Percentiles rank a stretch among this genome's conserved stretches.
Conservation (phyloP, 1,140 invertebrate species). For the Venustaconcha ellipsiformis region DNA sequence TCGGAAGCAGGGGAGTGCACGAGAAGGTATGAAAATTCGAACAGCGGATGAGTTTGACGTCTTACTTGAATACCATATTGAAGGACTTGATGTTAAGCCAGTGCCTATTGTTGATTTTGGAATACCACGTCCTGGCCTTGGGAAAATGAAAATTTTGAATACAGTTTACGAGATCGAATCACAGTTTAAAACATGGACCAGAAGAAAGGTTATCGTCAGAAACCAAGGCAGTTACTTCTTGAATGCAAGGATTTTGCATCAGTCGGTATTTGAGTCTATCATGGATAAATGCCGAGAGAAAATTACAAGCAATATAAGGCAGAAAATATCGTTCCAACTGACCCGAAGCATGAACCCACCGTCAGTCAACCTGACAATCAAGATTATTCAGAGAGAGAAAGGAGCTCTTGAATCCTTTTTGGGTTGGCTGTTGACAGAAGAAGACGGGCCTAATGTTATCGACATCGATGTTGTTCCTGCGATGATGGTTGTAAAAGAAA, state of each 20-base stretch:
- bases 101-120: neutral
- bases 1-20: slow-evolving; percentile 17
- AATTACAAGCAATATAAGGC: neutral
- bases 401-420: no score
- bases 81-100: neutral
- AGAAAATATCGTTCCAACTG: no score
- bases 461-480: no score
- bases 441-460: no score
- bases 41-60: slow-evolving; percentile 22
- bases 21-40: slow-evolving; percentile 23
- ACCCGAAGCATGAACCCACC: no score
- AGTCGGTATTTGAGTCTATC: slow-evolving; percentile 11
- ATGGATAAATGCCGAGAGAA: slow-evolving; percentile 4
- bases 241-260: slow-evolving; percentile 9
- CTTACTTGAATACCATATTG: slow-evolving; percentile 16
- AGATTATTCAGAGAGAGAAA: no score
- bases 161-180: neutral
- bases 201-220: neutral
- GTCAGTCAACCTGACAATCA: no score
- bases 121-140: neutral
- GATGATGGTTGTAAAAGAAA: neutral
- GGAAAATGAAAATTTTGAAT: neutral
- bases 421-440: no score
- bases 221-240: slow-evolving; percentile 1
- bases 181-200: neutral